Base-by-base conservation (phyloP, 2,888 invertebrate genomes). In the Dolomedes plantarius region DNA sequence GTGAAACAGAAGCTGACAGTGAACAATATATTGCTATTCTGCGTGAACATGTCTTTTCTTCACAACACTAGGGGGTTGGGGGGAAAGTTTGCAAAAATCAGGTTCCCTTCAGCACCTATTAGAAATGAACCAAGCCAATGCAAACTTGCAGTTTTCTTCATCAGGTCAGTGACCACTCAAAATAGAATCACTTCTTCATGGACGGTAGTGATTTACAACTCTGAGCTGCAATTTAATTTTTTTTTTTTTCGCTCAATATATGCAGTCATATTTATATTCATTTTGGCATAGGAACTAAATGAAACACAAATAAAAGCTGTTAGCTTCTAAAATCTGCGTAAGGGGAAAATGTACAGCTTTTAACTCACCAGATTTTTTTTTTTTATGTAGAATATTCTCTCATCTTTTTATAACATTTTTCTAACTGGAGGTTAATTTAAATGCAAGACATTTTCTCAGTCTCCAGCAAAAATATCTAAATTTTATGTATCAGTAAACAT, bases 111-210 rank as follows among this genome's bases (percentile, higher is more conserved):
- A 78, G 85, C 85, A 85, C 85, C 77, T 73, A 28, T 76, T n/a
- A 23, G 13, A 76, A 82, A 76, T 65, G 29, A 72, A 73, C 50
- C 67, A 68, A 73, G 39, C 80, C 80, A 74, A 23, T 46, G 27
- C 31, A 69, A 67, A 74, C 50, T 74, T 79, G 41, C 72, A 46
- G 39, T 73, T n/a, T n/a, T n/a, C n/a, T 32, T 67, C 41, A 36
- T 71, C 75, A 62, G 72, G 56, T 28, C 74, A 68, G 65, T 32
- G 73, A 36, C 85, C 78, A 78, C 85, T 78, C 85, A 85, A 85
- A 85, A 85, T 85, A 85, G 71, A 85, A 85, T 69, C 76, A 71
- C 74, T 71, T 85, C 78, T 78, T 72, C 67, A 85, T 85, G 85
- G 85, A 85, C 85, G 85, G 85, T 85, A 78, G 72, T 67, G 56